Evolutionary conservation across 2,888 invertebrate genomes (phyloP).

Genomic region (Chouioia cunea): DNA sequence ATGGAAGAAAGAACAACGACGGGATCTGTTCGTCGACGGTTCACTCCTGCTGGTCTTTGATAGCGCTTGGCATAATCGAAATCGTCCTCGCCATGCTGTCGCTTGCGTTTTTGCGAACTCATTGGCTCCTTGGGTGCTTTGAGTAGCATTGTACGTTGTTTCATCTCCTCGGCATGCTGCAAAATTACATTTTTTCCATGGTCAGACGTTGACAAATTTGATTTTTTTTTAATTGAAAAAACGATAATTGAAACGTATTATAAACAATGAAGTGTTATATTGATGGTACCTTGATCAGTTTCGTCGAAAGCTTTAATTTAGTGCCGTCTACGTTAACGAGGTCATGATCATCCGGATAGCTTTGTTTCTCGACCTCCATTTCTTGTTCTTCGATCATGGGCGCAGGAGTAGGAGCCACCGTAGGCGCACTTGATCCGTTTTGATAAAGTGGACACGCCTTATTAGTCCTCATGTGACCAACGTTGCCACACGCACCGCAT

Average conservation of each 20-base stretch:
- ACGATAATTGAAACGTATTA: not conserved
- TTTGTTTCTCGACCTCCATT: slow-evolving; percentile 74
- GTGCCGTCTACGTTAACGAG: slow-evolving; percentile 95
- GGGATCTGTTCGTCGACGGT: slow-evolving; percentile 94
- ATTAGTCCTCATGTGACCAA: slow-evolving; percentile 89
- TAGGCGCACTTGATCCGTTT: slow-evolving; percentile 64
- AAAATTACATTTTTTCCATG: no score
- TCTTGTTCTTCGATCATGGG: slow-evolving; percentile 86
- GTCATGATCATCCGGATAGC: slow-evolving; percentile 86
- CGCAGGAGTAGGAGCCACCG: slow-evolving; percentile 70
- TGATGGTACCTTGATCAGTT: slow-evolving; percentile 79
- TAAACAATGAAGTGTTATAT: not conserved
- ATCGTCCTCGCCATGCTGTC: slow-evolving; percentile 78
- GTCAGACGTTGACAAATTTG: no score
- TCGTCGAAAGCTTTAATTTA: slow-evolving; percentile 90
- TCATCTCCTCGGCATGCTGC: slow-evolving; percentile 88
- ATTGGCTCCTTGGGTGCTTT: slow-evolving; percentile 84
- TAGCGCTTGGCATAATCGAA: slow-evolving; percentile 92
- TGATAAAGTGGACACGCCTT: slow-evolving; percentile 97
- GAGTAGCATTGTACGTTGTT: slow-evolving; percentile 81
- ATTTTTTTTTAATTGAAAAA: no score
- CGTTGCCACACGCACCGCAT: slow-evolving; percentile 97
- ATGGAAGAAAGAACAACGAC: slow-evolving; percentile 94
- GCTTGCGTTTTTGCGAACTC: slow-evolving; percentile 75
- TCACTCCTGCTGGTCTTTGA: slow-evolving; percentile 82